Evolutionary conservation across 2,888 invertebrate species (phyloP), one percentile per base, ranked within the genome.

Genomic region (Lepidocyrtinus sp.): DNA sequence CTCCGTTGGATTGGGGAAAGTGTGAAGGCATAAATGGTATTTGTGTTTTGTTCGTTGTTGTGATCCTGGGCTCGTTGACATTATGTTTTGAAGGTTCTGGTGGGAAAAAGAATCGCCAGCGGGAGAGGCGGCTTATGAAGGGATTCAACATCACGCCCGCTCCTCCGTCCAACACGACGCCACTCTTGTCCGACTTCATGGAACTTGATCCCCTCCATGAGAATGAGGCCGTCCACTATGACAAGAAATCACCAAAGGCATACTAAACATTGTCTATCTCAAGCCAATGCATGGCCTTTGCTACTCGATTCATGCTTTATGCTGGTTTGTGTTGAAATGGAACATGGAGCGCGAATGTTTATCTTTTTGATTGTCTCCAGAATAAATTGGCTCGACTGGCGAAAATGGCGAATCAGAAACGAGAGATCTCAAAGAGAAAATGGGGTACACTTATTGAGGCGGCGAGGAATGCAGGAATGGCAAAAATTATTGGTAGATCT

Each of bases 21-120:
- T 21, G 67, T 36, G 67, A n/a, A 21, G 27, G 24, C 25, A 25
- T 64, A 19, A 27, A 64, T 64, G 59, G 9, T 21, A n/a, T 19
- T 25, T 24, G 26, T 64, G 26, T 64, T 5, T 25, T 25, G 24
- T 21, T 5, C 22, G 25, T 45, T 15, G 9, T 45, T 15, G 9
- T 12, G 15, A 45, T 45, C 46, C 46, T 15, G 9, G 9, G 9
- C 15, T 45, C 15, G 3, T 9, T 19, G 25, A 63, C 63, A 59
- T 59, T 59, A 50, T 12, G 12, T 2, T 50, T 50, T 50, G 50
- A 50, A 94, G 95, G 94, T 88, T 93, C 95, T 82, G 96, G 96
- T 84, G 96, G 96, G 75, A 96, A 96, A 90, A 97, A 96, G 90
- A 96, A 96, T 88, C 93, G 96, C 0, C 96, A 96, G 89, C 96